Conservation (phyloP, 2,888 invertebrate genomes). For the Perithous albicinctus region DNA sequence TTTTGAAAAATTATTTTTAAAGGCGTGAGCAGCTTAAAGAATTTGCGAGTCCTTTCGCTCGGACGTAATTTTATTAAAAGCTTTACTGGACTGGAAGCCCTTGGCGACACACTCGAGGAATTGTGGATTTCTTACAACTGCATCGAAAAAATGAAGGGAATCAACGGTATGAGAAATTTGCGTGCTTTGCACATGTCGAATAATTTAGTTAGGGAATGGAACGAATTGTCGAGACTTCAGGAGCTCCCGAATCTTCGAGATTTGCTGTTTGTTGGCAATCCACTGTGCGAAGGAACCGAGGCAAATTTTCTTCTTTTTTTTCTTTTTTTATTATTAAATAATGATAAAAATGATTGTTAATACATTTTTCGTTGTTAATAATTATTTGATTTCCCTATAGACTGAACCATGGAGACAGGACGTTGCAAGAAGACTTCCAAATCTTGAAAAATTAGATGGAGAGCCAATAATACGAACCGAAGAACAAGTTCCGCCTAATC, state of each 20-base stretch:
- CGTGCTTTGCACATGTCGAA: constrained; percentile 94
- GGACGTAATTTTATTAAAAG: constrained; percentile 96
- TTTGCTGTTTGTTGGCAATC: constrained; percentile 91
- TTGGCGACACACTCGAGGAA: constrained; percentile 95
- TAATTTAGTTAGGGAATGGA: constrained; percentile 95
- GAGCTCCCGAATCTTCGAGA: constrained; percentile 90
- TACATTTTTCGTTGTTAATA: no score
- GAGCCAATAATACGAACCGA: constrained; percentile 90
- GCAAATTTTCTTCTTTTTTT: no score
- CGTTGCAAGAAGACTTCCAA: constrained; percentile 90
- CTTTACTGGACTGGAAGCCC: constrained; percentile 93
- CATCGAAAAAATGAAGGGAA: constrained; percentile 96
- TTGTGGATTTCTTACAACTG: constrained; percentile 97
- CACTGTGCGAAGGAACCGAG: constrained; percentile 84
- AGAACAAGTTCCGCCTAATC: constrained; percentile 68
- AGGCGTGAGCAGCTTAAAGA: constrained; percentile 93
- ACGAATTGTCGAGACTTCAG: constrained; percentile 92
- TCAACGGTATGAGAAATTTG: constrained; percentile 92
- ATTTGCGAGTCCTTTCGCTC: constrained; percentile 92
- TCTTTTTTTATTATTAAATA: not conserved
- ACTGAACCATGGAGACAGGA: constrained; percentile 90
- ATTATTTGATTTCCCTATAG: constrained; percentile 81
- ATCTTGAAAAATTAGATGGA: constrained; percentile 93
- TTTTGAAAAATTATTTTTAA: not conserved
- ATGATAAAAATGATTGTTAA: no score